These are phyloP conservation scores for Oceanites oceanicus DNA, from an alignment of 2,113 vertebrate genomes.

Conservation along the genomic window DNA sequence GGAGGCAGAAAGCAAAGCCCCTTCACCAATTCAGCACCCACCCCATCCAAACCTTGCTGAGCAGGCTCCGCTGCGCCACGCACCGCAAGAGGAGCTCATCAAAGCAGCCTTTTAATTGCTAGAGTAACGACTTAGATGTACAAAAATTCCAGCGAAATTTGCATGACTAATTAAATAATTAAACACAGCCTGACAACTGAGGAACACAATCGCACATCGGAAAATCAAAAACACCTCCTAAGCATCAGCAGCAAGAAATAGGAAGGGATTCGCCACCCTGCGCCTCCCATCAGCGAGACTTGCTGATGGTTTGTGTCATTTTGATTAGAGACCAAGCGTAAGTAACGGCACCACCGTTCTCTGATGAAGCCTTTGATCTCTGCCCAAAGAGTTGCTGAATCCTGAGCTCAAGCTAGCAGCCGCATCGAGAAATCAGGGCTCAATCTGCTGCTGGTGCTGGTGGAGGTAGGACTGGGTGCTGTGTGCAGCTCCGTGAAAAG, in stretches of 20 bases:
- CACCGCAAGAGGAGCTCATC: background rate
- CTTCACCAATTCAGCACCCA: background rate
- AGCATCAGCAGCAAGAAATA: background rate
- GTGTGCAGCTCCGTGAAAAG: background rate
- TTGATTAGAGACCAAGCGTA: background rate
- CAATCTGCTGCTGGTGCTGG: background rate
- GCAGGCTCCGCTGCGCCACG: background rate
- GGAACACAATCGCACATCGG: background rate
- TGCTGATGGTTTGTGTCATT: background rate
- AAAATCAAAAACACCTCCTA: background rate
- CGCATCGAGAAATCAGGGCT: background rate
- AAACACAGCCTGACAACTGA: conserved; percentile 9
- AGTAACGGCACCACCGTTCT: background rate
- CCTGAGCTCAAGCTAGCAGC: background rate
- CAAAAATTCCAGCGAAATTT: background rate
- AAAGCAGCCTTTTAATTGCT: conserved; percentile 33
- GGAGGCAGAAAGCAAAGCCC: background rate
- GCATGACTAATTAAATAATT: conserved; percentile 56
- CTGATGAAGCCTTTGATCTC: background rate
- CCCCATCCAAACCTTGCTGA: background rate
- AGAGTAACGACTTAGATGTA: background rate
- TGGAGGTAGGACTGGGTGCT: background rate
- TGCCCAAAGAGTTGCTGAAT: background rate
- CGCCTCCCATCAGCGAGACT: accelerated
- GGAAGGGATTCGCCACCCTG: background rate